Evolutionary conservation across 2,888 invertebrate species (phyloP).

Genomic region (Cheilosia urbana): DNA sequence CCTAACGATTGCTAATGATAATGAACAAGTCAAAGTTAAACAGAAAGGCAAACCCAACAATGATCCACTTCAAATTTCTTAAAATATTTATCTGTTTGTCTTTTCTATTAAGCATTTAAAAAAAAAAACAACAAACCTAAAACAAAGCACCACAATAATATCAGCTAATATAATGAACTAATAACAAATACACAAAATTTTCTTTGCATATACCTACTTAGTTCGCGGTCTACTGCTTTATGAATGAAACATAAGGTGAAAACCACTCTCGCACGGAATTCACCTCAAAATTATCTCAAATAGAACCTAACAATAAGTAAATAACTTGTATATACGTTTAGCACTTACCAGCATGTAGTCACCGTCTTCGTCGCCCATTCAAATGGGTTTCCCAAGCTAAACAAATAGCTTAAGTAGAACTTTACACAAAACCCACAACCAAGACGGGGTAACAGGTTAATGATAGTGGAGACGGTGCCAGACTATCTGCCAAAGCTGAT

Average conservation of each 20-base stretch:
- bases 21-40: conserved; percentile 37
- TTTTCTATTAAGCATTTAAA: conserved; percentile 38
- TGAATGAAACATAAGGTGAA: conserved; percentile 55
- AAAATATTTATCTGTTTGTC: conserved; percentile 43
- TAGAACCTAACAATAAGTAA: conserved; percentile 38
- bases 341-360: conserved; percentile 53
- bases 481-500: conserved; percentile 62
- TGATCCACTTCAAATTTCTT: conserved; percentile 38
- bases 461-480: conserved; percentile 53
- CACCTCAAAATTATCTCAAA: conserved; percentile 28
- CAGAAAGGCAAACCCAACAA: conserved; percentile 22
- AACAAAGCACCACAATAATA: conserved; percentile 35
- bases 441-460: conserved; percentile 49
- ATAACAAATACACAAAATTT: conserved; percentile 43
- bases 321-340: conserved; percentile 54
- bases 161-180: conserved; percentile 35
- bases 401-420: conserved; percentile 68
- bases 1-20: conserved; percentile 42
- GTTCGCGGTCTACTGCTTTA: conserved; percentile 23
- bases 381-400: conserved; percentile 63
- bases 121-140: conserved; percentile 33
- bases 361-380: conserved; percentile 47
- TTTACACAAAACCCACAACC: conserved; percentile 59
- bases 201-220: conserved; percentile 45
- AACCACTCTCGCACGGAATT: conserved; percentile 28